Evolutionary conservation across 2,888 invertebrate genomes (phyloP), one percentile per base, ranked within the genome.

Genomic region (Erebia palarica): DNA sequence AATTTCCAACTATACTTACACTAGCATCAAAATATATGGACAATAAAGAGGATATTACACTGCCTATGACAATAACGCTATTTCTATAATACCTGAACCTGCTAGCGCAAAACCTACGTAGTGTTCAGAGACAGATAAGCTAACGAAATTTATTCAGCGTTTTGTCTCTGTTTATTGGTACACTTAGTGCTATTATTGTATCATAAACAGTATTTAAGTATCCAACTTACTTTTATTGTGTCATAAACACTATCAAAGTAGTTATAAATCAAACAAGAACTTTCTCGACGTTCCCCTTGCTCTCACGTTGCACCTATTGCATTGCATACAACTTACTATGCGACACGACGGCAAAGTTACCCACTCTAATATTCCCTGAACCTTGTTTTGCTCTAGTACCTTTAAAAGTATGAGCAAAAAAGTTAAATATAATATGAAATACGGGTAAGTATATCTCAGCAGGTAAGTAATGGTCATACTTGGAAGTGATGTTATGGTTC

Each of bases 171-270:
- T 44, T 65, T 65, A 65, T 36, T 65, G 8, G 36, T 55, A 65
- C 65, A 65, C 55, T 65, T 18, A 65, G 4, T 36, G 55, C 36
- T 36, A 36, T 0, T 36, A 36, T 27, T 44, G 44, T 44, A 44
- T 44, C 3, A 44, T 44, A 44, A 44, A 44, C 44, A 11, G 44
- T 44, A 44, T 44, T 44, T 11, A 44, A 44, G 44, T 44, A 44
- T 44, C 10, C 11, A 9, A 11, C 44, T 44, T 11, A 44, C 44
- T 44, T 44, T 65, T 65, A 55, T 57, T 44, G 55, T 53, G 42
- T 65, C 16, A 65, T 65, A 65, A 65, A 65, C 65, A 65, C 65
- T 55, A 44, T 65, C 42, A 65, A 55, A 11, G 44, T 44, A 44
- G 11, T 44, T 11, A 11, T 11, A 44, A 55, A 57, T 55, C 53